Base-by-base conservation (phyloP, 2,888 invertebrate species). In the Apamea sordens region DNA sequence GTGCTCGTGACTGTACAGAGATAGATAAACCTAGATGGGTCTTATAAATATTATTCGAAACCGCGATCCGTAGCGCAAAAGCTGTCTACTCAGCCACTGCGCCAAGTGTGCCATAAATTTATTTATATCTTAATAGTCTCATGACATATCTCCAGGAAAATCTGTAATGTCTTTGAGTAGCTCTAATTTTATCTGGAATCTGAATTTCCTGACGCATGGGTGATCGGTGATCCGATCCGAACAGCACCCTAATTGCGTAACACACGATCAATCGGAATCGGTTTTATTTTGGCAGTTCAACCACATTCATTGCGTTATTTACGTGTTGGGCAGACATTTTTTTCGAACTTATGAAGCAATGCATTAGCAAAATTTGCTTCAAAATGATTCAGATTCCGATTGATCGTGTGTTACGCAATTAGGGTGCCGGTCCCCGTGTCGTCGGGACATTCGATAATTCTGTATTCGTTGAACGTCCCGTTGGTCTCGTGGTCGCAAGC, bases 161-260 rank as follows among this genome's bases (percentile, higher is more conserved):
- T 80, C 75, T 67, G 44, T 56, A 76, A 86, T 80, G 85, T 89
- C 80, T 86, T 89, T 87, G 85, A 89, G 86, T 85, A 82, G 75
- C 73, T 80, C 82, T 82, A 77, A 71, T 82, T 73, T 79, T 86
- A 83, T 61, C 72, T 75, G 71, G 76, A 80, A 77, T 81, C 63
- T 70, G 28, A 70, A 41, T 77, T 77, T 61, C 41, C 50, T 63
- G 73, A 77, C 67, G 56, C n/a, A 24, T 79, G 65, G 63, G 53
- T 71, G 24, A 18, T 56, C 11, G 65, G 53, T 36, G 10, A 11
- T 56, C 18, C 18, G 11, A 32, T 10, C 21, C 21, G 36, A 36
- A 11, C 6, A 69, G 13, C n/a, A n/a, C n/a, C n/a, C n/a, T n/a
- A n/a, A n/a, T n/a, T n/a, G n/a, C n/a, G n/a, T n/a, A n/a, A n/a